Evolutionary conservation across 1,140 invertebrate genomes (phyloP).

Genomic region (Diachasmimorpha longicaudata): DNA sequence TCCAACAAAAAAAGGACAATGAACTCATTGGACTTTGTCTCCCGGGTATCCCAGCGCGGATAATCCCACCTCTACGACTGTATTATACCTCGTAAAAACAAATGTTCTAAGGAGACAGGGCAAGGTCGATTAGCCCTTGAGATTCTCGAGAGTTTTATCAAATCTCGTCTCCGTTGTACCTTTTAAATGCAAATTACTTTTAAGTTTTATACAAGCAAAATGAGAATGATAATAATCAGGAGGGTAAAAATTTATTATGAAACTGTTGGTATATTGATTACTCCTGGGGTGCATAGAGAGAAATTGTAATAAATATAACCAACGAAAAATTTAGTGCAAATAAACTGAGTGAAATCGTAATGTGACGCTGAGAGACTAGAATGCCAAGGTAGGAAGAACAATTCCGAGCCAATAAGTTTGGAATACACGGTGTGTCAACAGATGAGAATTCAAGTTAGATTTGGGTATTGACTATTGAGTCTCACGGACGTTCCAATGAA

Average conservation of each 20-base stretch:
- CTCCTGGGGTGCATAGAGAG: too few species aligned
- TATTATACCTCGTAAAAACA: conserved; percentile 38
- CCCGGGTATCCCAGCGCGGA: conserved; percentile 30
- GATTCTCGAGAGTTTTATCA: conserved; percentile 16
- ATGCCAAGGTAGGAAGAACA: background rate
- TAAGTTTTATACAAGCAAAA: conserved; percentile 5
- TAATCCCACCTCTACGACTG: conserved; percentile 39
- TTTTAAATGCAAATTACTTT: conserved; percentile 29
- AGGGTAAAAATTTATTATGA: background rate
- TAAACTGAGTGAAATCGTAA: too few species aligned
- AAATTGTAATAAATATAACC: too few species aligned
- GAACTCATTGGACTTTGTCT: conserved; percentile 34
- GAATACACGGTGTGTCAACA: background rate
- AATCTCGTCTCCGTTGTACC: conserved; percentile 1
- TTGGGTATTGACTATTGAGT: background rate
- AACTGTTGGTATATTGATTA: background rate
- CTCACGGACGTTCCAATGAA: background rate
- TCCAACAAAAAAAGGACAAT: conserved; percentile 5
- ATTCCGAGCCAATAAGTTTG: background rate
- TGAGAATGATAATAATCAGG: background rate
- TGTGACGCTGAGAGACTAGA: too few species aligned
- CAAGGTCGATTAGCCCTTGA: conserved; percentile 30
- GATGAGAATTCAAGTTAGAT: background rate
- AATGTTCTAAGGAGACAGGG: background rate
- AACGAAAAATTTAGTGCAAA: too few species aligned